These are phyloP conservation scores for Crypturellus tataupa DNA, from an alignment of 2,797 vertebrate species.

Conservation along the genomic window DNA sequence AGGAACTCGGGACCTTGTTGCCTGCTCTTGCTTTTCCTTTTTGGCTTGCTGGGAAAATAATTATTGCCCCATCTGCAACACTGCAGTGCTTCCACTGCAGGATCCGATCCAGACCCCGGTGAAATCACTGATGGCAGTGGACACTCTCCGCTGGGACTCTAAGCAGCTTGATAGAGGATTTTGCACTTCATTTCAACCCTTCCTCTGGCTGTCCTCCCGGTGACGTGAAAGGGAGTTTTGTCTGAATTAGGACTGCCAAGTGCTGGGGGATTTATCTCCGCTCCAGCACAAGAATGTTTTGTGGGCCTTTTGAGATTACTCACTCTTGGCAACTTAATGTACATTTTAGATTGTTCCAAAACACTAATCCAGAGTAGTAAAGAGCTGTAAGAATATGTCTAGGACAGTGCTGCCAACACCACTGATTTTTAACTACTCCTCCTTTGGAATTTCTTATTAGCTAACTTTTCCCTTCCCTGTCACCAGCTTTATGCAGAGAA, in stretches of 20 bases:
- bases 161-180: background rate
- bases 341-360: background rate
- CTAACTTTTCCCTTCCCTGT: background rate
- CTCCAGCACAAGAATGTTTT: background rate
- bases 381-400: background rate
- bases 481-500: background rate
- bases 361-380: background rate
- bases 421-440: background rate
- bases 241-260: background rate
- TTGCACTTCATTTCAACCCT: background rate
- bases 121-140: background rate
- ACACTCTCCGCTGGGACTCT: background rate
- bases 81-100: background rate
- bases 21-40: background rate
- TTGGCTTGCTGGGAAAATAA: background rate
- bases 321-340: background rate
- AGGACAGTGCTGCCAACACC: background rate
- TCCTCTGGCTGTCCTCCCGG: background rate
- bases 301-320: background rate
- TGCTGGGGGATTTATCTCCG: background rate
- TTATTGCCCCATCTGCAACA: background rate
- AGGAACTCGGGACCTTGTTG: rapidly evolving
- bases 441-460: background rate
- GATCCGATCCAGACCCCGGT: background rate
- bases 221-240: background rate